These are phyloP conservation scores for Epizoanthus fatuus DNA, from an alignment of 92 coral and sea anemone genomes.

Conservation along the genomic window DNA sequence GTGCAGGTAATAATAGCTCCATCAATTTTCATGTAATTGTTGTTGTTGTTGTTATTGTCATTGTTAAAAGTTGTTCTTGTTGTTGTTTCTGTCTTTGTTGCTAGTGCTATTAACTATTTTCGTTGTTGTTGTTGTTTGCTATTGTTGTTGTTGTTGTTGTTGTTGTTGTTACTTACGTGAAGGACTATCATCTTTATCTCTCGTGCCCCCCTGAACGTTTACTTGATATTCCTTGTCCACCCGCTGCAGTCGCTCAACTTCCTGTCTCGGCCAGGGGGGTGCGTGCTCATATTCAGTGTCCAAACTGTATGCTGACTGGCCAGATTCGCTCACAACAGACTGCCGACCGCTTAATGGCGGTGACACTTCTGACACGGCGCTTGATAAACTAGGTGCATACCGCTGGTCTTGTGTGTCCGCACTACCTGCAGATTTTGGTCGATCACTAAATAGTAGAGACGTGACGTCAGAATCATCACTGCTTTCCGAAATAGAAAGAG, in stretches of 20 bases:
- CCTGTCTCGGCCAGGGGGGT: slow-evolving; percentile 11
- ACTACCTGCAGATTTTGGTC: slow-evolving; percentile 6
- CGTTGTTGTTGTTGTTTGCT: no score
- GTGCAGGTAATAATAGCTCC: no score
- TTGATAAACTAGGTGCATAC: slow-evolving; percentile 15
- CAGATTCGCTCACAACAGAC: slow-evolving; percentile 43
- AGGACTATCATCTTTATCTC: not conserved
- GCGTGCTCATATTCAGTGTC: not conserved
- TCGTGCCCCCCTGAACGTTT: not conserved
- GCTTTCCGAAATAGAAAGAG: slow-evolving; percentile 36
- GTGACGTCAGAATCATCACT: slow-evolving; percentile 65
- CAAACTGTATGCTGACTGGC: slow-evolving; percentile 2
- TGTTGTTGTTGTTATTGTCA: no score
- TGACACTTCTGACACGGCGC: slow-evolving; percentile 29
- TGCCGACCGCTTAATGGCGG: slow-evolving; percentile 43
- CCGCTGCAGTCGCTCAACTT: not conserved
- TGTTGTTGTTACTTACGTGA: slow-evolving; percentile 8
- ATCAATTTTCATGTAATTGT: no score
- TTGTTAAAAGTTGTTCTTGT: no score
- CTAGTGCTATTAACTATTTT: no score
- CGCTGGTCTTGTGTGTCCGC: slow-evolving; percentile 7
- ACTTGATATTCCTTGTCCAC: not conserved
- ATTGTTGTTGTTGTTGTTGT: no score
- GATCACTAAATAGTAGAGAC: slow-evolving; percentile 52
- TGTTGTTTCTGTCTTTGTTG: no score